Base-by-base conservation (phyloP, 1,140 invertebrate species). In the Ips typographus region DNA sequence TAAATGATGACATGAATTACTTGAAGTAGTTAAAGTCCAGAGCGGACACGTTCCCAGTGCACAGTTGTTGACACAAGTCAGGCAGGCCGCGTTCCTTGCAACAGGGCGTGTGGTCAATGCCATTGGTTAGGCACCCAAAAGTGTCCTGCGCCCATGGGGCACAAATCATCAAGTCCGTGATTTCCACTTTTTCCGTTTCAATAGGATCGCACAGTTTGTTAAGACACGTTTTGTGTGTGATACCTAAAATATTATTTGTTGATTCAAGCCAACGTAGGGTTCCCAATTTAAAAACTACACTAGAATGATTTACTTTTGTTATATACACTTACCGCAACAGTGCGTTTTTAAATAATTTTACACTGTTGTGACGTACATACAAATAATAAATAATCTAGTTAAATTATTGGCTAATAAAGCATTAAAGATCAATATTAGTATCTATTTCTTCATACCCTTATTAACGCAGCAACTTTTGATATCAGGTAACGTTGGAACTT, bases 131-230 rank as follows among this genome's bases (percentile, higher is more conserved):
- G 76, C 92, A 94, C 2, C 86, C 86, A 76, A 94, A 94, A 2
- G 90, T 91, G 37, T 88, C 86, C 0, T 87, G 85, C 1, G 91
- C 90, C 90, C 90, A 93, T 0, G 92, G 91, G 0, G 92, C 92
- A 79, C 92, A 94, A 40, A 93, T 92, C 88, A 94, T 93, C 72
- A 93, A 82, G 78, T 94, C 91, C 67, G 84, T 85, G 41, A 90
- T 82, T 68, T 85, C 86, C 1, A 86, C 84, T 40, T 83, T 79
- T 58, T 85, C 84, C 1, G 86, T 82, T 65, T 69, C 87, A 84
- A 38, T 84, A 1, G 91, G 90, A 78, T 93, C 91, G 74, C 92
- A 94, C 62, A 94, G 83, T 73, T 90, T 91, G 69, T 89, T 86
- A 1, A 93, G 78, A 77, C 92, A 94, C 73, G 85, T 87, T 59